Evolutionary conservation across 2,888 invertebrate genomes (phyloP), one percentile per base, ranked within the genome.

Genomic region (Andrena praecox): DNA sequence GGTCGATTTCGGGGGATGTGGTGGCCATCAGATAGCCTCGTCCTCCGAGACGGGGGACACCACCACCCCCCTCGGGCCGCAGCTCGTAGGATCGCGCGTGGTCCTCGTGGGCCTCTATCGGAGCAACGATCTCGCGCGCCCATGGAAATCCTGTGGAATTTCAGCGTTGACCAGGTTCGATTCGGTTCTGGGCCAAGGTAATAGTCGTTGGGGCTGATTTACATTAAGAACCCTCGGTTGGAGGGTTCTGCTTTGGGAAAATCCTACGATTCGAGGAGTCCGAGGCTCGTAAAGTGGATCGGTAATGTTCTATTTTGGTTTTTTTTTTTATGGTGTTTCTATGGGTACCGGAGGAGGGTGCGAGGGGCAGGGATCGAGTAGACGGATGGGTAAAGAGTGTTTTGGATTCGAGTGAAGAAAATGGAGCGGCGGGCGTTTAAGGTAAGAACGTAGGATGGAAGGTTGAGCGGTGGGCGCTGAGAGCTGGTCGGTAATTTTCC

Each of bases 21-120:
- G 76, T 75, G 60, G 82, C 75, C 82, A 90, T 90, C 89, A 86
- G 89, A 90, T 90, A 90, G 85, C 89, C 84, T 84, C 77, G 81
- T 83, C 86, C 80, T 86, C 84, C 62, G 77, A 82, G 84, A 89
- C 82, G 87, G 79, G 87, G 87, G 54, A 24, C 81, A 80, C 82
- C 84, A 70, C 85, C 82, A 85, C 60, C 85, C 8, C 84, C 75
- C 85, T 85, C 67, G 42, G 74, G 71, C 69, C 77, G 62, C 42
- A 33, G 24, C 70, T 60, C 35, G 52, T 59, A 56, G 24, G 50
- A 33, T 35, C 50, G 54, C 54, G 59, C 63, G 29, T 24, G 31
- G 27, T 33, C 29, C 63, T 31, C 27, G 67, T 50, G 52, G 50
- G 50, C 31, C 75, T 66, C 33, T 87, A 88, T 88, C 87, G 59